Conservation (phyloP, 2,888 invertebrate genomes). For the Rotaria magnacalcarata region DNA sequence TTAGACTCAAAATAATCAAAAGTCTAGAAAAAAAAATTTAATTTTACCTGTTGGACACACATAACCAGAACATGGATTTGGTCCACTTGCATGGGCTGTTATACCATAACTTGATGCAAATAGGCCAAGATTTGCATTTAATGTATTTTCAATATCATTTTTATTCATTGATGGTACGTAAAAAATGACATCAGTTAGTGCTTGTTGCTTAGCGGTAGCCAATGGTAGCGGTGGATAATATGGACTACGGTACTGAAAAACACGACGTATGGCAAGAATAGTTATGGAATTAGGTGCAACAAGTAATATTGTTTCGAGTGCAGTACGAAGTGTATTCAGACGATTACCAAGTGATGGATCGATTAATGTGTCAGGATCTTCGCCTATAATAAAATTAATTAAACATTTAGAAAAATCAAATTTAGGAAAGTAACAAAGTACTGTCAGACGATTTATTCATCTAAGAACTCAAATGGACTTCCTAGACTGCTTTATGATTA, state of each 20-base stretch:
- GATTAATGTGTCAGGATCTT: conserved; percentile 22
- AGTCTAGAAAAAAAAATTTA: not conserved
- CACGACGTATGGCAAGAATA: not conserved
- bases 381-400: not conserved
- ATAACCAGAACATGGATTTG: conserved; percentile 28
- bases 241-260: not conserved
- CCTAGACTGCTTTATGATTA: too few relatives aligned
- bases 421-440: too few relatives aligned
- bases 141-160: conserved; percentile 1
- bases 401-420: too few relatives aligned
- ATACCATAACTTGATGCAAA: conserved; percentile 6
- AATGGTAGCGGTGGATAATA: conserved; percentile 27
- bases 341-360: conserved; percentile 19
- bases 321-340: not conserved
- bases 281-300: not conserved
- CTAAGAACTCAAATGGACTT: too few relatives aligned
- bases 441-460: too few relatives aligned
- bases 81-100: not conserved
- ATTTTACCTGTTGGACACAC: not conserved
- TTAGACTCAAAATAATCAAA: not conserved
- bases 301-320: not conserved
- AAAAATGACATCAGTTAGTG: conserved; percentile 10
- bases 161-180: not conserved
- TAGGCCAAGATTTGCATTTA: not conserved
- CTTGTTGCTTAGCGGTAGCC: not conserved